Conservation (phyloP, 1,140 invertebrate genomes). For the Lepidotrigona ventralis region DNA sequence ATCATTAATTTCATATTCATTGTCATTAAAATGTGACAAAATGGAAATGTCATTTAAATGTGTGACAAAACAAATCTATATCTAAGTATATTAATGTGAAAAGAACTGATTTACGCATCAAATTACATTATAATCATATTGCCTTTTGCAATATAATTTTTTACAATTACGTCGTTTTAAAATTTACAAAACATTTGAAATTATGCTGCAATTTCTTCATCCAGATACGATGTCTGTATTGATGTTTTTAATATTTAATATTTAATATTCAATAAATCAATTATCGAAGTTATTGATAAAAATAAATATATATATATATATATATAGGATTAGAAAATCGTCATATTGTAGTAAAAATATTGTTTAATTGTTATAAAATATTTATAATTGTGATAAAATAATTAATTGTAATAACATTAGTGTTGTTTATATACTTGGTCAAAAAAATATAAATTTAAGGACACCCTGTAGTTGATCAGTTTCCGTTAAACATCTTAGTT, state of each 20-base stretch:
- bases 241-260: not conserved
- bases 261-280: not conserved
- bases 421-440: not conserved
- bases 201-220: not conserved
- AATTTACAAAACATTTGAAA: not conserved
- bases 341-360: not conserved
- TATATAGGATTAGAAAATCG: not conserved
- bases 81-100: not conserved
- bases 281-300: not conserved
- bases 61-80: not conserved
- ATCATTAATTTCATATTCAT: not conserved
- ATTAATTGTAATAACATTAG: too few relatives aligned
- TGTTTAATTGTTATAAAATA: not conserved
- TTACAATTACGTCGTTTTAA: not conserved
- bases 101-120: not conserved
- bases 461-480: conserved; percentile 58
- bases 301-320: not conserved
- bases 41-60: not conserved
- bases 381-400: not conserved
- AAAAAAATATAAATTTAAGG: conserved; percentile 35
- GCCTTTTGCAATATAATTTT: not conserved
- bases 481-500: conserved; percentile 50
- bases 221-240: not conserved
- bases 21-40: not conserved
- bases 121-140: not conserved